Percentiles rank a stretch among this genome's conserved stretches.
These are phyloP conservation scores for Bothrops alternatus DNA, from an alignment of 2,797 vertebrate genomes.

Conservation along the genomic window DNA sequence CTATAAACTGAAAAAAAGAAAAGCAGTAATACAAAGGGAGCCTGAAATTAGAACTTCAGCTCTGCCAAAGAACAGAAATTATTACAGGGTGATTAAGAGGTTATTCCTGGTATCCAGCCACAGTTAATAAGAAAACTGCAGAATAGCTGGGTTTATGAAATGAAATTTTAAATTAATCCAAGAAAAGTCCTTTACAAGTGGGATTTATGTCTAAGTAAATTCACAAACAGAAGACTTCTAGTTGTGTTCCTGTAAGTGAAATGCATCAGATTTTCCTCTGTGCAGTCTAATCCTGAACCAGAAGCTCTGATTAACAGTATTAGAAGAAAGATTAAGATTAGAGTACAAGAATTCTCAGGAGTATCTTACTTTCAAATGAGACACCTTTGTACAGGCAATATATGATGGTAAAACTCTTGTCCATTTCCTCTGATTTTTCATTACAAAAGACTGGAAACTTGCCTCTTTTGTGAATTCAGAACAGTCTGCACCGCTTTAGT, in stretches of 20 bases:
- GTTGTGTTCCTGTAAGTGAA: not conserved
- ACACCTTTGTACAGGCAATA: not conserved
- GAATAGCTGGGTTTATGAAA: not conserved
- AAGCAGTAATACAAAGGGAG: not conserved
- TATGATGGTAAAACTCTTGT: not conserved
- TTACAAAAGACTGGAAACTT: not conserved
- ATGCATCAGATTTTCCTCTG: not conserved
- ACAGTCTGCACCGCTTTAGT: not conserved
- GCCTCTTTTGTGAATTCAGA: not conserved
- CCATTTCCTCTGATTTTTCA: not conserved
- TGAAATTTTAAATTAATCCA: not conserved
- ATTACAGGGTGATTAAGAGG: not conserved
- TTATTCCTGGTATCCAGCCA: not conserved
- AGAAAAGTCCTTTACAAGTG: not conserved
- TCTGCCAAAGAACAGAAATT: not conserved
- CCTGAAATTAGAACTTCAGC: not conserved
- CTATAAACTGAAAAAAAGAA: not conserved
- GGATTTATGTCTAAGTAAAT: not conserved
- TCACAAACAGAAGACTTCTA: not conserved
- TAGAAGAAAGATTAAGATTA: not conserved
- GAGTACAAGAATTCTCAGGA: not conserved
- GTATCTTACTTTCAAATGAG: not conserved
- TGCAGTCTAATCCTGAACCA: not conserved
- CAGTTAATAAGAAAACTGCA: not conserved
- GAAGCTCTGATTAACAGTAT: not conserved